Evolutionary conservation across 1,140 invertebrate genomes (phyloP).

Genomic region (Riptortus pedestris): DNA sequence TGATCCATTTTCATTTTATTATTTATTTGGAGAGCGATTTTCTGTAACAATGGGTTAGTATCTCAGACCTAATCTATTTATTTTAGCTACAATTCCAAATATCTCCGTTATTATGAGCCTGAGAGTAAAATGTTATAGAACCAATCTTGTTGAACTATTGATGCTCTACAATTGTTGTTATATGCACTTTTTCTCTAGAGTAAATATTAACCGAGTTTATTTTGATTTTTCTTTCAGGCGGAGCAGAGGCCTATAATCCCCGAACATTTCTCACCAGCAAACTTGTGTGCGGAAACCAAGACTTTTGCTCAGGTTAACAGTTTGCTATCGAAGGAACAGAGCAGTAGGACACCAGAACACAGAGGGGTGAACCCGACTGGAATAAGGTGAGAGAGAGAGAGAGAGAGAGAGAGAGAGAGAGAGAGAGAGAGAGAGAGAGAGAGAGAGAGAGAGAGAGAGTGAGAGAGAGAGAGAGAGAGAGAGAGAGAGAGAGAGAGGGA

Average conservation of each 20-base stretch:
- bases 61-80: too few species aligned
- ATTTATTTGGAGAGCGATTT: too few species aligned
- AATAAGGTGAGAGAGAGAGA: slow-evolving; percentile 9
- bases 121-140: not conserved
- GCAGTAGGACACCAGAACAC: slow-evolving; percentile 3
- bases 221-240: slow-evolving; percentile 17
- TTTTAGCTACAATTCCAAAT: too few species aligned
- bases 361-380: slow-evolving; percentile 19
- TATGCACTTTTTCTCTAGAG: too few species aligned
- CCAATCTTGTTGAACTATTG: not conserved
- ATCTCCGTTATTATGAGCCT: too few species aligned
- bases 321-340: not conserved
- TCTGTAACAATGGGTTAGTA: too few species aligned
- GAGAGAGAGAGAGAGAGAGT: too few species aligned
- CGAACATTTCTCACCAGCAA: slow-evolving; percentile 26
- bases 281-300: slow-evolving; percentile 17
- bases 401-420: too few species aligned
- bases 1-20: not conserved
- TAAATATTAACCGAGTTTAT: too few species aligned
- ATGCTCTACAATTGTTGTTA: not conserved
- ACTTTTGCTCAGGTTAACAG: not conserved
- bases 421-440: too few species aligned
- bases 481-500: too few species aligned
- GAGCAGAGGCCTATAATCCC: slow-evolving; percentile 19
- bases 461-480: too few species aligned